Percentiles rank a stretch among this genome's conserved stretches.
These are phyloP conservation scores for Zoanthus sansibaricus DNA, from an alignment of 92 coral and sea anemone genomes.

Conservation along the genomic window DNA sequence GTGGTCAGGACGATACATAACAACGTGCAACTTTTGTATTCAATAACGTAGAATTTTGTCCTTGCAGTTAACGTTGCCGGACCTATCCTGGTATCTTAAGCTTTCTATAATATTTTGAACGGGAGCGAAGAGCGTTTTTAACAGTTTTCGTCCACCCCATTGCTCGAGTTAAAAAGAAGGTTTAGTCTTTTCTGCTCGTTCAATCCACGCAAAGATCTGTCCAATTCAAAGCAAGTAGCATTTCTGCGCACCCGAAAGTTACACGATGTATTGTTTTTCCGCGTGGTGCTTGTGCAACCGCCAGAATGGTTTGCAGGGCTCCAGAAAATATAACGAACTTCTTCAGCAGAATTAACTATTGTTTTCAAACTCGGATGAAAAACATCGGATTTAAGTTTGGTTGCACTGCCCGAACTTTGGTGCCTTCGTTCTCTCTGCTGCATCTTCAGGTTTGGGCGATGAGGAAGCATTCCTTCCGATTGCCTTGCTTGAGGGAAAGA, in stretches of 20 bases:
- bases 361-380: background rate
- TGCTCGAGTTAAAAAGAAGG: background rate
- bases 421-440: background rate
- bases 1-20: too few relatives aligned
- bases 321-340: background rate
- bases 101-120: too few relatives aligned
- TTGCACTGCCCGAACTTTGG: background rate
- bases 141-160: too few relatives aligned
- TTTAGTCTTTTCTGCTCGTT: background rate
- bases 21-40: too few relatives aligned
- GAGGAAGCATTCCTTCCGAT: background rate
- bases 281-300: background rate
- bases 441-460: background rate
- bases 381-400: background rate
- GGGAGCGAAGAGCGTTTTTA: too few relatives aligned
- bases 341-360: background rate
- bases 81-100: too few relatives aligned
- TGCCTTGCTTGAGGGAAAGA: background rate
- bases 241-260: background rate
- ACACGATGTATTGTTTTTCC: background rate
- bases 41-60: too few relatives aligned
- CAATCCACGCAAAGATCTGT: background rate
- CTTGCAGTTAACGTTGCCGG: too few relatives aligned
- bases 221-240: conserved; percentile 4
- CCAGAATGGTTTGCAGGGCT: background rate